phyloP scores from a whole-genome alignment of 2,797 vertebrate species.

The Thalassophryne amazonica region DNA sequence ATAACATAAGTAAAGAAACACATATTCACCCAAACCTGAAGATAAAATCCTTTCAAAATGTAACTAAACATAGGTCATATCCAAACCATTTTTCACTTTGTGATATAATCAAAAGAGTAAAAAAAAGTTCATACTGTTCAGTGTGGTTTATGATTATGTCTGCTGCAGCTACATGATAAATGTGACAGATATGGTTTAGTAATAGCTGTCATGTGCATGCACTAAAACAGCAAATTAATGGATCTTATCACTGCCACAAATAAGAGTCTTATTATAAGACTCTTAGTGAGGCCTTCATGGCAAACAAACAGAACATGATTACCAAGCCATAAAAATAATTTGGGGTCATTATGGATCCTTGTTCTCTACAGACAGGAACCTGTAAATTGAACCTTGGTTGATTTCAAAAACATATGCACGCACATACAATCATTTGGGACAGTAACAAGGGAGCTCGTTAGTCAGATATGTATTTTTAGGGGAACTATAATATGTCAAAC shows the following conservation, averaged over 20 bases:
- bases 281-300: conserved; percentile 19
- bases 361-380: conserved; percentile 6
- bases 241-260: conserved; percentile 24
- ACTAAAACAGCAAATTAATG: conserved; percentile 23
- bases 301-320: conserved; percentile 26
- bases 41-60: too few species aligned
- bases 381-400: background rate
- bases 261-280: conserved; percentile 15
- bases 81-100: too few species aligned
- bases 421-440: conserved; percentile 4
- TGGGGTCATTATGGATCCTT: conserved; percentile 21
- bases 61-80: too few species aligned
- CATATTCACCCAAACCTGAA: too few species aligned
- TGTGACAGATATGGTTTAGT: conserved; percentile 9
- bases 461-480: conserved; percentile 10
- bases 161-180: background rate
- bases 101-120: too few species aligned
- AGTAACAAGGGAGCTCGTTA: conserved; percentile 19
- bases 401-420: background rate
- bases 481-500: conserved; percentile 22
- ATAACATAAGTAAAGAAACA: too few species aligned
- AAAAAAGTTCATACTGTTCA: too few species aligned
- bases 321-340: conserved; percentile 33
- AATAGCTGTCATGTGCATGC: conserved; percentile 21
- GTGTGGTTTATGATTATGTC: too few species aligned